These are phyloP conservation scores for Drosophila sturtevanti DNA, from an alignment of 1,140 invertebrate genomes.

Conservation along the genomic window DNA sequence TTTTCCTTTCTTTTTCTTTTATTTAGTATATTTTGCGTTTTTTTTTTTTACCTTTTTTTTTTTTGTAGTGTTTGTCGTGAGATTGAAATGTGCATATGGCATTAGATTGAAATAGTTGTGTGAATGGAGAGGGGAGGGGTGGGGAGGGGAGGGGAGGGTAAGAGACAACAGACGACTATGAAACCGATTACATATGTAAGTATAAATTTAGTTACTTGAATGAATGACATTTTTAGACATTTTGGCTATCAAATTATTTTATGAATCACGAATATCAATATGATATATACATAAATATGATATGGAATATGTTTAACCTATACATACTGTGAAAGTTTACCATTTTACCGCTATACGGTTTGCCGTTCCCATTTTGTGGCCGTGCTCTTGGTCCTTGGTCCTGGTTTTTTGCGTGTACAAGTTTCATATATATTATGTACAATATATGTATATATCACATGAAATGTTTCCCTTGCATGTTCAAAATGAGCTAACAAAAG, in stretches of 20 bases:
- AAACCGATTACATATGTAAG: slow-evolving; percentile 1
- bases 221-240: slow-evolving; percentile 3
- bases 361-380: slow-evolving; percentile 1
- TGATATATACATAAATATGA: not conserved
- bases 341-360: not conserved
- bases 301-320: not conserved
- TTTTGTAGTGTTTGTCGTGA: slow-evolving; percentile 25
- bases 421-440: slow-evolving; percentile 63
- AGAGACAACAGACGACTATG: not conserved
- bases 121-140: not conserved
- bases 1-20: not conserved
- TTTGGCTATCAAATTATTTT: slow-evolving; percentile 31
- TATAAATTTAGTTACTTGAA: not conserved
- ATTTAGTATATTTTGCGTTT: not conserved
- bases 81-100: slow-evolving; percentile 73
- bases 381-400: slow-evolving; percentile 37
- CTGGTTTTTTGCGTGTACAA: slow-evolving; percentile 47
- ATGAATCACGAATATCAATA: slow-evolving; percentile 25
- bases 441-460: slow-evolving; percentile 5
- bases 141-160: not conserved
- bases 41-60: slow-evolving; percentile 13
- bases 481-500: slow-evolving; percentile 44
- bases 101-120: slow-evolving; percentile 60
- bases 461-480: slow-evolving; percentile 64
- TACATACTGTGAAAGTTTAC: too few relatives aligned